phyloP scores from a whole-genome alignment of 2,113 vertebrate species.

The Sporophila hypoxantha region DNA sequence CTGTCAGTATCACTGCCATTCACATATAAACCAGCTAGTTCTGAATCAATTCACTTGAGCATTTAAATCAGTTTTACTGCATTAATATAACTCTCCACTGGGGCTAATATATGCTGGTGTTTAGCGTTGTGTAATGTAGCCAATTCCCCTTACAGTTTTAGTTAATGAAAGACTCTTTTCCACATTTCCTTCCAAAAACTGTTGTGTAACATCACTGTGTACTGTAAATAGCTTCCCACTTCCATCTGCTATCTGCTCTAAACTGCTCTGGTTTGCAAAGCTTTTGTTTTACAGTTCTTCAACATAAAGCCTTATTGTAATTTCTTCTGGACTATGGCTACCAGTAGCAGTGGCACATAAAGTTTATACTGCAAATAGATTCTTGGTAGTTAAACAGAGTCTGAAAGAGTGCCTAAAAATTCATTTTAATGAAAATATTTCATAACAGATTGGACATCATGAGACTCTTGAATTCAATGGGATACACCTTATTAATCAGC shows the following conservation, averaged over 20 bases:
- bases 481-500: not conserved
- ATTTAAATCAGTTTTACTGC: not conserved
- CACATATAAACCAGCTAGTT: not conserved
- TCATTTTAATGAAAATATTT: not conserved
- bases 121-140: not conserved
- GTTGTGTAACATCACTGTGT: not conserved
- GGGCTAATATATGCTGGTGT: not conserved
- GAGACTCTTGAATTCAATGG: not conserved
- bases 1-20: not conserved
- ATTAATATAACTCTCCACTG: not conserved
- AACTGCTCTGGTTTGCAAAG: not conserved
- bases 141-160: not conserved
- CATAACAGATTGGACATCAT: not conserved
- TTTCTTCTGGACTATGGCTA: not conserved
- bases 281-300: not conserved
- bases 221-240: constrained; percentile 14
- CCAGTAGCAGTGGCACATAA: not conserved
- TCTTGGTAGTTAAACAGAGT: not conserved
- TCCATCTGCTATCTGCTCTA: not conserved
- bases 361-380: not conserved
- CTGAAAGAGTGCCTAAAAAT: not conserved
- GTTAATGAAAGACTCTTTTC: constrained; percentile 11
- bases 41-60: not conserved
- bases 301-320: not conserved
- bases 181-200: constrained; percentile 16